phyloP scores from a whole-genome alignment of 1,140 invertebrate genomes.

The Scaptomyza graminum region DNA sequence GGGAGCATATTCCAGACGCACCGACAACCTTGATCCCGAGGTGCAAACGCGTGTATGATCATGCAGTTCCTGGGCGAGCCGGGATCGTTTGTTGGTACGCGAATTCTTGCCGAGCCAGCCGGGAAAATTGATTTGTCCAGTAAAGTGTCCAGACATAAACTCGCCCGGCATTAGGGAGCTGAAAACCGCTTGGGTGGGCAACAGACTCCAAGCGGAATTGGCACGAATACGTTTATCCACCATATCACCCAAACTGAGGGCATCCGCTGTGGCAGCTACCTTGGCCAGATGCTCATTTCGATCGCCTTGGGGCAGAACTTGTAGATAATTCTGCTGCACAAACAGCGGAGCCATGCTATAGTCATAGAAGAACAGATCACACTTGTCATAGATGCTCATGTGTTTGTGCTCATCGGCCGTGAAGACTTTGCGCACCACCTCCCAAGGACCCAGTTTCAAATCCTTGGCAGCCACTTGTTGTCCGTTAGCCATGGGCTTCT shows the following conservation, averaged over 20 bases:
- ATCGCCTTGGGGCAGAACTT: slow-evolving; percentile 88
- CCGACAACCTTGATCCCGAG: slow-evolving; percentile 90
- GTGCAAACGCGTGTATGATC: slow-evolving; percentile 92
- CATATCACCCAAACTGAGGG: slow-evolving; percentile 93
- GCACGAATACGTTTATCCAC: slow-evolving; percentile 92
- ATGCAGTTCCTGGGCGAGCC: slow-evolving; percentile 92
- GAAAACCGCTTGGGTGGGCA: slow-evolving; percentile 96
- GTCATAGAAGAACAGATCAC: slow-evolving; percentile 98
- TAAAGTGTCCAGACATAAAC: slow-evolving; percentile 91
- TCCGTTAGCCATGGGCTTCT: background rate
- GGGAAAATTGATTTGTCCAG: slow-evolving; percentile 94
- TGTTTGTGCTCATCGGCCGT: slow-evolving; percentile 91
- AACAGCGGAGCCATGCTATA: slow-evolving; percentile 97
- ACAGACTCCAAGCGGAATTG: slow-evolving; percentile 93
- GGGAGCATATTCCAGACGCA: slow-evolving; percentile 93
- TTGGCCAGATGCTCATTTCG: slow-evolving; percentile 87
- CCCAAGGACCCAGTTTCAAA: slow-evolving; percentile 96
- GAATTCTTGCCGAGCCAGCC: slow-evolving; percentile 98
- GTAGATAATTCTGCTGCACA: slow-evolving; percentile 98
- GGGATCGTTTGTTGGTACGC: slow-evolving; percentile 90
- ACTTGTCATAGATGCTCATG: slow-evolving; percentile 94
- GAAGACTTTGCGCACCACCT: slow-evolving; percentile 96
- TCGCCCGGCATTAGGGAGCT: slow-evolving; percentile 95
- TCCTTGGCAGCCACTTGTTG: slow-evolving; percentile 89
- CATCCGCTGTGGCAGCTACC: slow-evolving; percentile 92